Base-by-base conservation (phyloP, 1,140 invertebrate genomes). In the Andrena cerasifolii region DNA sequence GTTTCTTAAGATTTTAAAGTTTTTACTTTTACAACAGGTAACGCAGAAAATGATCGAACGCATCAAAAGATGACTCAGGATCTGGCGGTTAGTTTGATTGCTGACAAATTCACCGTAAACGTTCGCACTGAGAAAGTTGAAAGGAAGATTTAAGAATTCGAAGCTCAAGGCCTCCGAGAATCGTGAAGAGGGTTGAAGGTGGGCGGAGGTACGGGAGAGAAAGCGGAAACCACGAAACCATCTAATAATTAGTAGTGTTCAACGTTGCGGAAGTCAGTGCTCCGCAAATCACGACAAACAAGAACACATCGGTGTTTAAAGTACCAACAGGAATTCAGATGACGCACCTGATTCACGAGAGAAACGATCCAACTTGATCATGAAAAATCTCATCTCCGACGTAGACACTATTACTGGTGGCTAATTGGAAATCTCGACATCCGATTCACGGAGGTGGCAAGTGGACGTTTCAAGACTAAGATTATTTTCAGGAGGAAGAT, bases 301-400 rank as follows among this genome's bases (percentile, higher is more conserved):
- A 80, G 74, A 67, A 79, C 67, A 21, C 18, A 45, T 59, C 51
- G 21, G 24, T 49, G 56, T 49, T 65, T 24, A 43, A 78, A 67
- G 51, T 24, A 26, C 54, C 24, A 47, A 47, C 68, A 74, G 68
- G 73, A 73, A 79, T 73, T 81, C 59, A 54, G 62, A 67, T 81
- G 73, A 62, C 31, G 36, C 67, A 59, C 47, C 61, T 58, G 51
- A 51, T 47, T 14, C 3, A 36, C 58, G 58, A 40, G 61, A 28
- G 71, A 65, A 65, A 70, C 43, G 65, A 82, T 82, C 68, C 54
- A 59, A 45, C 36, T 76, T 80, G 77, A 74, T 79, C 49, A 79
- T 72, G 73, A 72, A 79, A 86, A 83, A 82, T 85, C 83, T 85
- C 83, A 85, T 87, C 85, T 85, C 86, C 83, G 86, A 86, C 63